Evolutionary conservation across 2,888 invertebrate species (phyloP).

Genomic region (Netelia melanura): DNA sequence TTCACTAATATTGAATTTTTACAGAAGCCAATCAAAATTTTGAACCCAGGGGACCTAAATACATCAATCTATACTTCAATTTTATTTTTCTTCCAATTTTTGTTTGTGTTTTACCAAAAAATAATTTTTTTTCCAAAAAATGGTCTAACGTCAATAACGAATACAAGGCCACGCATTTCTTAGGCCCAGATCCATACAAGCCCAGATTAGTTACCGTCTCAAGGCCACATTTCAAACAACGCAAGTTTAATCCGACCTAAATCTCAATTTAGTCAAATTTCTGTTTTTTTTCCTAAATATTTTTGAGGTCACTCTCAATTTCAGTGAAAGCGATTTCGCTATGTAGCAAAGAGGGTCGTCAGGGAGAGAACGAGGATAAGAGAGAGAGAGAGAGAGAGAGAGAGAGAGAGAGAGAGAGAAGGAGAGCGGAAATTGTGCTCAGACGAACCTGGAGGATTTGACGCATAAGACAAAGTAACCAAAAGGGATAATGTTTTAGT

Average conservation of each 20-base stretch:
- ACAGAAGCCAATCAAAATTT: no score
- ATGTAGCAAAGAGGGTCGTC: neutral
- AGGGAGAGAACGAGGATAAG: slow-evolving; percentile 10
- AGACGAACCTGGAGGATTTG: slow-evolving; percentile 41
- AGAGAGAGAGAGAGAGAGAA: slow-evolving; percentile 5
- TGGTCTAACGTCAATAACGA: no score
- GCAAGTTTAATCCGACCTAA: neutral
- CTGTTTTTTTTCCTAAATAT: neutral
- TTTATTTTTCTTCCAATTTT: no score
- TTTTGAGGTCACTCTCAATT: neutral
- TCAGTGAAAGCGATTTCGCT: slow-evolving; percentile 20
- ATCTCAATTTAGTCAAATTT: neutral
- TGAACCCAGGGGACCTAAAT: no score
- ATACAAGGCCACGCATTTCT: no score
- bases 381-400: slow-evolving; percentile 1
- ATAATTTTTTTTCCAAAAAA: no score
- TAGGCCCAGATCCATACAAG: no score
- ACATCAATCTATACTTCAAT: no score
- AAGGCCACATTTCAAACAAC: no score
- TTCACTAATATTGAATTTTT: no score
- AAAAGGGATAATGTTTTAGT: slow-evolving; percentile 56
- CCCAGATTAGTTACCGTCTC: no score
- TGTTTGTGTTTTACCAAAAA: no score
- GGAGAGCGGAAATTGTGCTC: slow-evolving; percentile 49
- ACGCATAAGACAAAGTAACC: slow-evolving; percentile 60